phyloP scores from a whole-genome alignment of 2,113 vertebrate species.

The Dasyornis broadbenti region DNA sequence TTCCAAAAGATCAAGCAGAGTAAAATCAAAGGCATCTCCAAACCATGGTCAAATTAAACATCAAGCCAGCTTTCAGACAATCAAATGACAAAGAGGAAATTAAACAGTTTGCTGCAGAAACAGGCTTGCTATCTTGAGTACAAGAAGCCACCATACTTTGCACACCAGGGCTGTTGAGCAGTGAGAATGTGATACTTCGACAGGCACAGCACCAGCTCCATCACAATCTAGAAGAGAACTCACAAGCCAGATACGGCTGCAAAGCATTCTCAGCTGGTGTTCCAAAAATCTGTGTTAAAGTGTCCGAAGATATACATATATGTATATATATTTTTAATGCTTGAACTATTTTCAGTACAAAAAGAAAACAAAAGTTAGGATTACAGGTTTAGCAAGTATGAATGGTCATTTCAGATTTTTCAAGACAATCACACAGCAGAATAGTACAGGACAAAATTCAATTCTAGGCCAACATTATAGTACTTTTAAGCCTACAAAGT shows the following conservation, averaged over 20 bases:
- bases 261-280: not conserved
- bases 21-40: not conserved
- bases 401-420: not conserved
- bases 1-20: not conserved
- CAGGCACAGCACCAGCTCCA: not conserved
- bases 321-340: too few species aligned
- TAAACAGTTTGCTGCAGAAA: not conserved
- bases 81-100: not conserved
- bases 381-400: not conserved
- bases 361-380: not conserved
- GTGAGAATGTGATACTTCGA: not conserved
- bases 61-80: not conserved
- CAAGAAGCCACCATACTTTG: not conserved
- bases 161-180: not conserved
- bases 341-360: not conserved
- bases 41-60: not conserved
- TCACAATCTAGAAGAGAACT: not conserved
- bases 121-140: not conserved
- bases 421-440: not conserved
- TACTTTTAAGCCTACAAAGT: not conserved
- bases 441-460: not conserved
- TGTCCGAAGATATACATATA: too few species aligned
- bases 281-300: not conserved
- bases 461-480: not conserved
- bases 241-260: not conserved